These are phyloP conservation scores for Spisula solida DNA, from an alignment of 2,888 invertebrate genomes.

Conservation along the genomic window DNA sequence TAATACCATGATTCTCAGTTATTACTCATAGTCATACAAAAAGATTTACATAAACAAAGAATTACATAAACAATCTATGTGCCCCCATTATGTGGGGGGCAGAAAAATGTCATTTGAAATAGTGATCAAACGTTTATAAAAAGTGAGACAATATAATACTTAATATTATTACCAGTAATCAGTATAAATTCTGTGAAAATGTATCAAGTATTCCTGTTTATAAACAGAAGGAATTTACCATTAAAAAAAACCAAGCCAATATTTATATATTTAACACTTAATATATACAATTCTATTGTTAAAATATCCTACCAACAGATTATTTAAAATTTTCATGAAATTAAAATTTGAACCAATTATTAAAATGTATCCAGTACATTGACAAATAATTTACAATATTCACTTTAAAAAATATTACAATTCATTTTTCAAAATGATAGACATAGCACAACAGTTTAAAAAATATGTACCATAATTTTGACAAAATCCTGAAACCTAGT, in stretches of 20 bases:
- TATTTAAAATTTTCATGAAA: background rate
- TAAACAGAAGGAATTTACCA: background rate
- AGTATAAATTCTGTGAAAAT: background rate
- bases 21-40: too few species aligned
- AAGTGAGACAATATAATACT: background rate
- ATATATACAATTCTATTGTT: background rate
- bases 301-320: background rate
- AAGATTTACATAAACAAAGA: background rate
- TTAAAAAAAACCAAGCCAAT: background rate
- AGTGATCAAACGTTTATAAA: background rate
- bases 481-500: background rate
- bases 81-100: too few species aligned
- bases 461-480: background rate
- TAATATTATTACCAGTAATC: too few species aligned
- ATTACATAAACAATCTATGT: background rate
- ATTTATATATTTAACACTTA: background rate
- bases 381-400: background rate
- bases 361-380: background rate
- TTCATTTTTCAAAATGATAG: background rate
- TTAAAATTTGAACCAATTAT: background rate
- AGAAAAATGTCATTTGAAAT: background rate
- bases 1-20: constrained; percentile 1
- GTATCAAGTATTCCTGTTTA: background rate
- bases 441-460: background rate
- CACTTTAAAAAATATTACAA: background rate